phyloP scores from a whole-genome alignment of 2,797 vertebrate genomes.

The Tachyglossus aculeatus region DNA sequence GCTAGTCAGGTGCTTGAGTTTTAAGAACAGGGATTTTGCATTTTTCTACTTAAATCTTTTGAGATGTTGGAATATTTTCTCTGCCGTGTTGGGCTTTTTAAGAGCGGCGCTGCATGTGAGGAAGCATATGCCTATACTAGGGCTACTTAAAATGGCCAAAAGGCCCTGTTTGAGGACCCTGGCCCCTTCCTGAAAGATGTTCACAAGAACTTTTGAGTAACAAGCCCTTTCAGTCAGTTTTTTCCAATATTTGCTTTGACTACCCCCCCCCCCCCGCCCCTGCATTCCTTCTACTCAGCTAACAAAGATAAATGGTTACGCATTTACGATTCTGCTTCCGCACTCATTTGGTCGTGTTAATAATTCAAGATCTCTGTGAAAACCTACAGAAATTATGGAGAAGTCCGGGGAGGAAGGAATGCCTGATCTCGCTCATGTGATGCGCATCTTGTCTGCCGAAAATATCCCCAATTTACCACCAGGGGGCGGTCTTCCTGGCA shows the following conservation, averaged over 20 bases:
- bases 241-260: not conserved
- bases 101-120: not conserved
- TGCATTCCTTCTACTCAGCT: not conserved
- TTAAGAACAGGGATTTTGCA: too few species aligned
- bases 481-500: constrained; percentile 97
- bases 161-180: too few species aligned
- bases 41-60: too few species aligned
- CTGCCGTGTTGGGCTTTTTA: not conserved
- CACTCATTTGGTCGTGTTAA: constrained; percentile 41
- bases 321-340: too few species aligned
- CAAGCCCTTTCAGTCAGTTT: not conserved
- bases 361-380: constrained; percentile 52
- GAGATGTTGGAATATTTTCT: too few species aligned
- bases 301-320: too few species aligned
- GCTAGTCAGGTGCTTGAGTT: too few species aligned
- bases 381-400: constrained; percentile 88
- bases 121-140: not conserved
- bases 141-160: too few species aligned
- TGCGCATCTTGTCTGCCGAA: constrained; percentile 93
- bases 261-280: not conserved
- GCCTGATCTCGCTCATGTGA: constrained; percentile 94
- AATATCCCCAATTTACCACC: constrained; percentile 95
- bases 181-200: too few species aligned
- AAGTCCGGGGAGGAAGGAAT: constrained; percentile 91
- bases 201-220: not conserved